Conservation (phyloP, 2,797 vertebrate genomes). For the Gila robusta region DNA sequence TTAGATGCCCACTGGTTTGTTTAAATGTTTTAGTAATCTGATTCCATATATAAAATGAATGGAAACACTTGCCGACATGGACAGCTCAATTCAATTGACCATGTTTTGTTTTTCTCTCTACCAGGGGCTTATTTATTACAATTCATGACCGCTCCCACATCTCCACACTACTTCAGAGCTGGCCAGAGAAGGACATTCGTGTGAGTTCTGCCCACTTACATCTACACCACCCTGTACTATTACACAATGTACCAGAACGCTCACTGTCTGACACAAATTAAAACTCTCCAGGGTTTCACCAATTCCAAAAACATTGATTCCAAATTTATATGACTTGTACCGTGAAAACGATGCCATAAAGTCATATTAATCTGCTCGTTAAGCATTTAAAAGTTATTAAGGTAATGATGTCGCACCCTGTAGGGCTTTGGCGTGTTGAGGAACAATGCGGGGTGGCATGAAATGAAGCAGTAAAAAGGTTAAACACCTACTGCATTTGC, state of each 20-base stretch:
- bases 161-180: constrained; percentile 89
- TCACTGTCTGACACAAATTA: neutral
- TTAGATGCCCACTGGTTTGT: neutral
- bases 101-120: constrained; percentile 23
- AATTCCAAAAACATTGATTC: constrained; percentile 30
- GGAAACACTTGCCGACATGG: neutral
- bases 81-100: neutral
- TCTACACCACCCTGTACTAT: neutral
- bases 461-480: constrained; percentile 53
- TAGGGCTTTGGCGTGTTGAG: constrained; percentile 37
- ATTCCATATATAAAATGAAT: neutral
- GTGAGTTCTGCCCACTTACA: constrained; percentile 73
- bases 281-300: constrained; percentile 7
- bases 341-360: constrained; percentile 39
- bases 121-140: constrained; percentile 94
- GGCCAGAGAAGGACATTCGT: constrained; percentile 90
- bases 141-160: constrained; percentile 93
- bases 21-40: neutral
- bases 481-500: constrained; percentile 52
- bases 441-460: constrained; percentile 14
- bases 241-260: constrained; percentile 41
- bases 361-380: constrained; percentile 40
- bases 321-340: constrained; percentile 28
- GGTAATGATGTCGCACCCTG: constrained; percentile 54
- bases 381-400: constrained; percentile 56